Percentiles rank a stretch among this genome's conserved stretches.
These are phyloP conservation scores for Gnathonemus echidnorhynchus DNA, from an alignment of 2,113 vertebrate genomes.

Conservation along the genomic window DNA sequence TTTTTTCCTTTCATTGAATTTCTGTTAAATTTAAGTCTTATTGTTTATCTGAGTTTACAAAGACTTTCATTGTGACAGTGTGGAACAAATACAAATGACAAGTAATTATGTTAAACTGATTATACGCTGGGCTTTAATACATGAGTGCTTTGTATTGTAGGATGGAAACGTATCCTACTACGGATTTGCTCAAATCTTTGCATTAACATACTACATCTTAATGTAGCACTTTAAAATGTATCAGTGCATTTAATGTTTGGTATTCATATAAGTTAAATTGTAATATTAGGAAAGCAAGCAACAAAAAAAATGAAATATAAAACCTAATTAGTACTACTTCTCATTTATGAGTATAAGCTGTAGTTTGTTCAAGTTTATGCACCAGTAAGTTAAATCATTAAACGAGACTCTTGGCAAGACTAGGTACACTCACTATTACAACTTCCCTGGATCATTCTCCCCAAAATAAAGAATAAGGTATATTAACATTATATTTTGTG, in stretches of 20 bases:
- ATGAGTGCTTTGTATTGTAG: not conserved
- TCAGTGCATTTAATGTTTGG: not conserved
- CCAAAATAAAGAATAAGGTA: not conserved
- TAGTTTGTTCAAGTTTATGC: not conserved
- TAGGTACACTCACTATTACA: not conserved
- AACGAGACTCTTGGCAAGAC: not conserved
- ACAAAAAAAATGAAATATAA: not conserved
- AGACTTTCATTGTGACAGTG: not conserved
- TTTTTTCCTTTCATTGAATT: not conserved
- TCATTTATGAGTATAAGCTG: not conserved
- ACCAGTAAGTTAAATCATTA: not conserved
- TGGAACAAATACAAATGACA: constrained; percentile 6
- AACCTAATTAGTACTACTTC: not conserved
- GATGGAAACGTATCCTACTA: not conserved
- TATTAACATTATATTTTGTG: not conserved
- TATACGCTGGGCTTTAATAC: not conserved
- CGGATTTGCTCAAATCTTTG: not conserved
- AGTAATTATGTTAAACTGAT: constrained; percentile 9
- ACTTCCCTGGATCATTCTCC: not conserved
- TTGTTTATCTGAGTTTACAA: not conserved
- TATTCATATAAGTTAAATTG: not conserved
- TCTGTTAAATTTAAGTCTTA: not conserved
- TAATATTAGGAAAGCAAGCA: not conserved
- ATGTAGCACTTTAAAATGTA: not conserved
- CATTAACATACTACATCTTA: not conserved